These are phyloP conservation scores for Larimichthys polyactis DNA, from an alignment of 2,113 vertebrate genomes.

Conservation along the genomic window DNA sequence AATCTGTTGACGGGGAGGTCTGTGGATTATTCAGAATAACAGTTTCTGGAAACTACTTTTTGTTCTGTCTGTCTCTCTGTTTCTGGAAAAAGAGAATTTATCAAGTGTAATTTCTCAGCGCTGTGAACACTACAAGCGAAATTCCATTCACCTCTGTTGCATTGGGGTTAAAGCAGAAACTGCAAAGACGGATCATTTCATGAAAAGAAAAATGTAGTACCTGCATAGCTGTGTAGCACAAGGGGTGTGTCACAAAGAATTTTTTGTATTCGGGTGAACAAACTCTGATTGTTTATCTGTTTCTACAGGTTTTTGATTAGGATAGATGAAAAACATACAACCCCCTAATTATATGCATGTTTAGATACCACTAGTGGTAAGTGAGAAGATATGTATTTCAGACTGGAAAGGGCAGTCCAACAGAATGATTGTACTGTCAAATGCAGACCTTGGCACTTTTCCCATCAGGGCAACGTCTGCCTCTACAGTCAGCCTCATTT, in stretches of 20 bases:
- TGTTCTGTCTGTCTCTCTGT: background rate
- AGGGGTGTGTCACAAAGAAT: background rate
- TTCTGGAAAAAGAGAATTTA: conserved; percentile 8
- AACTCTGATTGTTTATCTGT: background rate
- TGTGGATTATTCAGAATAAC: conserved; percentile 14
- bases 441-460: conserved; percentile 37
- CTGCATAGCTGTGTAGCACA: background rate
- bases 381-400: conserved; percentile 2
- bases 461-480: conserved; percentile 46
- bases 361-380: background rate
- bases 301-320: background rate
- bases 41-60: conserved; percentile 4
- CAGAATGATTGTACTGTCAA: conserved; percentile 25
- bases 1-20: conserved; percentile 9
- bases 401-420: conserved; percentile 9
- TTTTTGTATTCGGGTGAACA: background rate
- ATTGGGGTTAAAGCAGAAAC: background rate
- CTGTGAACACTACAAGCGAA: background rate
- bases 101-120: background rate
- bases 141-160: background rate
- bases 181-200: background rate
- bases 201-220: background rate
- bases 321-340: background rate
- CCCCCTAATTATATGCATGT: background rate
- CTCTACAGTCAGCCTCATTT: conserved; percentile 71